Evolutionary conservation across 2,888 invertebrate species (phyloP).

Genomic region (Sinotaia quadrata): DNA sequence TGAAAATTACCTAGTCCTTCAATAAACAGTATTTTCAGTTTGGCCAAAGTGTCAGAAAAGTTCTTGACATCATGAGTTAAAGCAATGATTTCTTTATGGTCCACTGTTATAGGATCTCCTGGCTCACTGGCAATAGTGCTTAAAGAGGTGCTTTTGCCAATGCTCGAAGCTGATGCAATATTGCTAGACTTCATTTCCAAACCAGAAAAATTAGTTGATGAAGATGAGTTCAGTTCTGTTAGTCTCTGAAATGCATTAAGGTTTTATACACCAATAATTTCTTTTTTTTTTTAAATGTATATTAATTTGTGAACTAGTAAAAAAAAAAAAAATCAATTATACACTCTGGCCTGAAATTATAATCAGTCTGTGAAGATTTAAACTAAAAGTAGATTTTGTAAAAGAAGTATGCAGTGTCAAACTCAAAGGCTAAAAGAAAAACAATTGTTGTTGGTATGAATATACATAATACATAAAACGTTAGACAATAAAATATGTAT

Average conservation of each 20-base stretch:
- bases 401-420: no score
- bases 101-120: constrained; percentile 64
- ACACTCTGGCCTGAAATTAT: no score
- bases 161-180: constrained; percentile 33
- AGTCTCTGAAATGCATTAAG: constrained; percentile 12
- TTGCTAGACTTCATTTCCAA: constrained; percentile 31
- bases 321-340: no score
- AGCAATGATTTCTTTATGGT: constrained; percentile 74
- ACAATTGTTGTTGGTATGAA: no score
- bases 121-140: constrained; percentile 71
- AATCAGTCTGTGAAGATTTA: no score
- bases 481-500: no score
- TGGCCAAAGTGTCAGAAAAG: constrained; percentile 74
- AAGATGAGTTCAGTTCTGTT: neutral
- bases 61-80: constrained; percentile 74
- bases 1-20: constrained; percentile 66
- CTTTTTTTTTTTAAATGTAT: no score
- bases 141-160: constrained; percentile 52
- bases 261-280: no score
- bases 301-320: no score
- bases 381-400: no score
- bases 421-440: no score
- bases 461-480: no score
- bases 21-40: constrained; percentile 72
- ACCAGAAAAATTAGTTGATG: neutral